These are phyloP conservation scores for Platyscelio sp. DNA, from an alignment of 2,888 invertebrate genomes.

Conservation along the genomic window DNA sequence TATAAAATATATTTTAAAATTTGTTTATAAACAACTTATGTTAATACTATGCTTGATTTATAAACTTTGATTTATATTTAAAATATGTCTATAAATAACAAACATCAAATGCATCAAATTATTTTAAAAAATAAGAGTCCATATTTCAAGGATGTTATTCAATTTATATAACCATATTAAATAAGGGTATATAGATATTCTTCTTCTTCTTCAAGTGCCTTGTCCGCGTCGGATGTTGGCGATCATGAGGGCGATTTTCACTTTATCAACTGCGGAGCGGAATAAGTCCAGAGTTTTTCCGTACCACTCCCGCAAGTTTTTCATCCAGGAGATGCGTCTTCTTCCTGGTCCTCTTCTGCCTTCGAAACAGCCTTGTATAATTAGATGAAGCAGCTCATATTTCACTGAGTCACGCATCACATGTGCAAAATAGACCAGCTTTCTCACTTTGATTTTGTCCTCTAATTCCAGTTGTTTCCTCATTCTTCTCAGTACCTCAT, in stretches of 20 bases:
- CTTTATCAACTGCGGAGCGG: neutral
- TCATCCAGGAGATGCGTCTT: conserved; percentile 1
- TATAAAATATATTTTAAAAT: too few species aligned
- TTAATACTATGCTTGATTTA: too few species aligned
- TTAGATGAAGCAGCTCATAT: neutral
- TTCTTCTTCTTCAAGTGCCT: neutral
- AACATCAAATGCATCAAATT: too few species aligned
- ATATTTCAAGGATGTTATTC: too few species aligned
- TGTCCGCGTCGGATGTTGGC: conserved; percentile 1
- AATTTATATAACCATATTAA: too few species aligned
- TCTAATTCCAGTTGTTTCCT: neutral
- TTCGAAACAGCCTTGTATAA: conserved; percentile 3
- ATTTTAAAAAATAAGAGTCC: too few species aligned
- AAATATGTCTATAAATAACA: too few species aligned
- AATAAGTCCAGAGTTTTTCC: neutral
- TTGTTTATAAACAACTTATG: too few species aligned
- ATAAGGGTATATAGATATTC: too few species aligned
- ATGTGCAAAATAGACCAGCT: conserved; percentile 2
- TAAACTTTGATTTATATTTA: too few species aligned
- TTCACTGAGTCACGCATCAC: neutral
- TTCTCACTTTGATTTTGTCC: neutral
- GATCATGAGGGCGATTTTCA: neutral
- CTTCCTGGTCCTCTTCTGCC: conserved; percentile 8
- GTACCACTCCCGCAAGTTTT: conserved; percentile 4
- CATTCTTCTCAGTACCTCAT: neutral